Conservation (phyloP, 2,888 invertebrate genomes). For the Piscicola geometra region DNA sequence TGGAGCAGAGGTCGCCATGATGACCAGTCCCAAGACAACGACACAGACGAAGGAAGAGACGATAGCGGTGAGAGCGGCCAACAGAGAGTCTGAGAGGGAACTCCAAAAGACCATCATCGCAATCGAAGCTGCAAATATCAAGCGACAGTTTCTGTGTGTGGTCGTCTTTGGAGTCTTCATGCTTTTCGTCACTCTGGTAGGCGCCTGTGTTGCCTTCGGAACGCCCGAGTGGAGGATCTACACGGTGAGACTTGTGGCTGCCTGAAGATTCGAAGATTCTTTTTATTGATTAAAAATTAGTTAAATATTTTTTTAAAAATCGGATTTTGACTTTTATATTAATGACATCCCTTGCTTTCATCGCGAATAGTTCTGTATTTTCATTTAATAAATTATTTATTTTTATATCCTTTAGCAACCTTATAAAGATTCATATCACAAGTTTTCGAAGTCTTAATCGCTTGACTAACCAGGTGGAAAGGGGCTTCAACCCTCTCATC, state of each 20-base stretch:
- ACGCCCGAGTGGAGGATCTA: slow-evolving; percentile 33
- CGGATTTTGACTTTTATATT: too few relatives aligned
- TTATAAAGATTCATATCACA: too few relatives aligned
- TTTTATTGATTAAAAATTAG: too few relatives aligned
- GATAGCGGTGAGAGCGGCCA: background rate
- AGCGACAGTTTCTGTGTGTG: slow-evolving; percentile 7
- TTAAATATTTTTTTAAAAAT: too few relatives aligned
- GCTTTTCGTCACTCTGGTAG: slow-evolving; percentile 1
- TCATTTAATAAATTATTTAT: too few relatives aligned
- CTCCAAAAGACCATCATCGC: slow-evolving; percentile 20
- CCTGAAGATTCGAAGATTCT: too few relatives aligned
- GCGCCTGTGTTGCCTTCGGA: slow-evolving; percentile 17
- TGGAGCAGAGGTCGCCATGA: background rate
- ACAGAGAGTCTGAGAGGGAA: slow-evolving; percentile 16
- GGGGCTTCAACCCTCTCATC: background rate
- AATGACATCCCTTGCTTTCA: too few relatives aligned
- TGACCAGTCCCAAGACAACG: background rate
- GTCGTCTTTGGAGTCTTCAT: slow-evolving; percentile 11
- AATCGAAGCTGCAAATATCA: slow-evolving; percentile 9
- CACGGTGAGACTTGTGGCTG: slow-evolving; percentile 11
- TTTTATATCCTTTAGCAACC: too few relatives aligned
- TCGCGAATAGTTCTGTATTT: too few relatives aligned
- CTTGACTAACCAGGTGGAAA: background rate
- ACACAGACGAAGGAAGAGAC: background rate
- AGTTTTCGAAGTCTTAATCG: too few relatives aligned